Percentiles rank a stretch among this genome's conserved stretches.
phyloP scores from a whole-genome alignment of 2,797 vertebrate genomes.

The Oreonectes daqikongensis region DNA sequence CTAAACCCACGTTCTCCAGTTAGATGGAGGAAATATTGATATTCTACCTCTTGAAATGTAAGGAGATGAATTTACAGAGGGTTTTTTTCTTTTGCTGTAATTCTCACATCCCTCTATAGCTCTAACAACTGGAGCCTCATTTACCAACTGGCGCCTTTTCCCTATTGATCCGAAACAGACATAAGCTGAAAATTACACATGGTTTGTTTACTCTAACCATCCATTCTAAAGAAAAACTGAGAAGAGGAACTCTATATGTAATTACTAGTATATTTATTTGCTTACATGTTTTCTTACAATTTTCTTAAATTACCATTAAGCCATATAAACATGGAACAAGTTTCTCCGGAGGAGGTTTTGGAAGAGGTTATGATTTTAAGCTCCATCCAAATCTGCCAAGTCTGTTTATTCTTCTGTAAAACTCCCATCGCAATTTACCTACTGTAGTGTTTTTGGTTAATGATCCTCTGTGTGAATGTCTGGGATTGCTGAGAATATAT shows the following conservation, averaged over 20 bases:
- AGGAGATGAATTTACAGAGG: neutral
- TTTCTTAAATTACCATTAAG: too few species aligned
- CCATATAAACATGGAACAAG: too few species aligned
- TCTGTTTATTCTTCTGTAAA: too few species aligned
- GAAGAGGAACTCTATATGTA: neutral
- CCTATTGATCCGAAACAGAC: conserved; percentile 1
- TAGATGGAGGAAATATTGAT: conserved; percentile 21
- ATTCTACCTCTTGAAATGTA: conserved; percentile 20
- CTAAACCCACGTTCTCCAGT: conserved; percentile 19
- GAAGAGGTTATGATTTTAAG: too few species aligned
- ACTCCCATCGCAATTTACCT: too few species aligned
- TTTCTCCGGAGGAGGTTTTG: too few species aligned
- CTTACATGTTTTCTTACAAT: neutral
- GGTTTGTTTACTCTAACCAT: neutral
- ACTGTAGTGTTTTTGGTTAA: too few species aligned
- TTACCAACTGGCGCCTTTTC: conserved; percentile 35
- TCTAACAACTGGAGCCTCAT: conserved; percentile 21
- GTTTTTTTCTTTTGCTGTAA: conserved; percentile 1
- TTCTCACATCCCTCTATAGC: neutral
- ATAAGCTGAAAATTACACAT: conserved; percentile 24
- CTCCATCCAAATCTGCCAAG: too few species aligned
- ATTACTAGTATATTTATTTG: neutral
- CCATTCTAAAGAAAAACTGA: neutral
- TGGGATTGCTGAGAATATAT: too few species aligned
- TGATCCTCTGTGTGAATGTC: too few species aligned